Percentiles rank a stretch among this genome's conserved stretches.
Evolutionary conservation across 2,113 vertebrate genomes (phyloP).

Genomic region (Erpornis zantholeuca): DNA sequence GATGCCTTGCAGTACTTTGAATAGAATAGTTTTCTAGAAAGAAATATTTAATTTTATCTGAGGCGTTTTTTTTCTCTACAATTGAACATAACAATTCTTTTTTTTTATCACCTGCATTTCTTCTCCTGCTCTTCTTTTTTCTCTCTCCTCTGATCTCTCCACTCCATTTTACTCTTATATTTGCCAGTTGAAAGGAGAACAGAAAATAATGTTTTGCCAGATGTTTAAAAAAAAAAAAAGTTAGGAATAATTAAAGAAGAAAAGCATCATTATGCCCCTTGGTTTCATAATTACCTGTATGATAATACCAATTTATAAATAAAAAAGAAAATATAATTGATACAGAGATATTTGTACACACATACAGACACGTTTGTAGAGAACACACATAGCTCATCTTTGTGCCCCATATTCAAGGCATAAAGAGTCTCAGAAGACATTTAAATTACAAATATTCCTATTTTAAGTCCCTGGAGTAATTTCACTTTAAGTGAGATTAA

Average conservation of each 20-base stretch:
- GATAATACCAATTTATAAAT: not conserved
- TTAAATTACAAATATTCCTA: conserved; percentile 28
- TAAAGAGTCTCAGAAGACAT: not conserved
- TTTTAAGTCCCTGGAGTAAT: conserved; percentile 35
- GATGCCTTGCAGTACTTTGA: not conserved
- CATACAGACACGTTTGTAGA: accelerated
- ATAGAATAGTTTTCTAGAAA: not conserved
- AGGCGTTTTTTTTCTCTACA: accelerated
- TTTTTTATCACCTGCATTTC: not conserved
- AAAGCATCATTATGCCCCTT: not conserved
- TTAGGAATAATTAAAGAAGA: not conserved
- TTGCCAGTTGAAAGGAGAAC: not conserved
- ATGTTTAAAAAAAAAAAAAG: not conserved
- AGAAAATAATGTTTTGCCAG: not conserved
- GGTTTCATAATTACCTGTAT: not conserved
- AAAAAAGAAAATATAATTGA: not conserved
- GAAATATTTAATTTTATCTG: not conserved
- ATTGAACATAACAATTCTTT: not conserved
- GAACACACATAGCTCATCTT: not conserved
- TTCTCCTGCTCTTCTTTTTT: not conserved
- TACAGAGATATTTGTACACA: not conserved
- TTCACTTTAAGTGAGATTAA: conserved; percentile 54
- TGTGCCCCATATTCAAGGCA: not conserved
- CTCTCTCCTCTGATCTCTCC: not conserved
- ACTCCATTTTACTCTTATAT: not conserved